Evolutionary conservation across 2,797 vertebrate genomes (phyloP), one percentile per base, ranked within the genome.

Genomic region (Linurgus olivaceus): DNA sequence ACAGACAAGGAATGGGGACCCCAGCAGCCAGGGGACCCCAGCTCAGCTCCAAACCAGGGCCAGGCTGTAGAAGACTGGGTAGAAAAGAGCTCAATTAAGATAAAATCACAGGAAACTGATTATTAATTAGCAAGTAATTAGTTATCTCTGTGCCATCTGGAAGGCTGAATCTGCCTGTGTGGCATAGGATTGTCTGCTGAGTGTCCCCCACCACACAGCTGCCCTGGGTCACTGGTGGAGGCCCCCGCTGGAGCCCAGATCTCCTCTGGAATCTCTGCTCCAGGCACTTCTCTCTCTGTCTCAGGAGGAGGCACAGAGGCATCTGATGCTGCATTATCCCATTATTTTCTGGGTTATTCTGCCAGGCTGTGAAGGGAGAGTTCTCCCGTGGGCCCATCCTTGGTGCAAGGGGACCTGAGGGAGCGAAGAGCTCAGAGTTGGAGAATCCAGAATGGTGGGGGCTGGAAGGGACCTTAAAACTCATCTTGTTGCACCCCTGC

Each of bases 91-190:
- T 42, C 83, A 92, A 96, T 96, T 95, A 96, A 94, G 93, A 95
- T 91, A 91, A 86, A 96, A 96, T 94, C 95, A 95, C 94, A 85
- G 48, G 61, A 92, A 96, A 93, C 38, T 67, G 91, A 93, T 94
- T 95, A 96, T 95, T 92, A 96, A 96, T 96, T 93, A 95, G 45
- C 37, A 42, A 54, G 51, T 73, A 94, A 94, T 96, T 95, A 93
- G 83, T 82, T 87, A 85, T 94, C 71, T 71, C 57, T 74, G 48
- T 90, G 62, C 94, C 96, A 94, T 93, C 90, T 94, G 91, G 93
- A 92, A 67, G 73, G 74, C 71, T 93, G 86, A 63, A 40, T 83
- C 38, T 74, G 71, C 55, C 35, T 76, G 86, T 66, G 71, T 88
- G 80, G 74, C 44, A 63, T 62, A 45, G 0, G 11, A 40, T 52